Evolutionary conservation across 2,797 vertebrate species (phyloP).

Genomic region (Poeciliopsis presidionis): DNA sequence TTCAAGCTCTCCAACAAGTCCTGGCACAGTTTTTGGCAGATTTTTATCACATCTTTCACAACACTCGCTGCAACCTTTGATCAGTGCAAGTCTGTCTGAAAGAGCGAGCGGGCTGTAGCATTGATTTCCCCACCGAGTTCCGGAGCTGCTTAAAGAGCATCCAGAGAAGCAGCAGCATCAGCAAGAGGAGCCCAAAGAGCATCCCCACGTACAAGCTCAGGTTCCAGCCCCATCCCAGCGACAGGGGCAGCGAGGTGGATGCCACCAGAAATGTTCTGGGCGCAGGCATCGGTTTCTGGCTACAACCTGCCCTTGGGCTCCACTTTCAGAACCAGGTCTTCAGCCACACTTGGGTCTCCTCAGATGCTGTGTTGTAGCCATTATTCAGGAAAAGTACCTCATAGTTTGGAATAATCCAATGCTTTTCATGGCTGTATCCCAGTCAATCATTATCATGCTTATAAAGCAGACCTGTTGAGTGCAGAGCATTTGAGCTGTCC

Average conservation of each 20-base stretch:
- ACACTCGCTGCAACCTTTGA: slow-evolving; percentile 70
- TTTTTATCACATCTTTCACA: slow-evolving; percentile 62
- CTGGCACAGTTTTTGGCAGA: slow-evolving; percentile 22
- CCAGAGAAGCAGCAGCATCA: slow-evolving; percentile 89
- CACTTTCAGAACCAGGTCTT: slow-evolving; percentile 12
- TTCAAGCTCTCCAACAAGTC: slow-evolving; percentile 36
- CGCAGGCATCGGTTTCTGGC: slow-evolving; percentile 75
- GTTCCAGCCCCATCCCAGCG: slow-evolving; percentile 89
- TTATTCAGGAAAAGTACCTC: slow-evolving; percentile 42
- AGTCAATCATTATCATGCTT: not conserved
- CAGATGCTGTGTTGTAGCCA: slow-evolving; percentile 33
- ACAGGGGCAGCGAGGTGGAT: slow-evolving; percentile 82
- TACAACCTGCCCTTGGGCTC: slow-evolving; percentile 20
- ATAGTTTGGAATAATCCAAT: slow-evolving; percentile 18
- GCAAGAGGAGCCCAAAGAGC: slow-evolving; percentile 82
- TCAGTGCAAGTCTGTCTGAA: slow-evolving; percentile 81
- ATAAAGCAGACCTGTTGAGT: slow-evolving; percentile 33
- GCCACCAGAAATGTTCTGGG: slow-evolving; percentile 80
- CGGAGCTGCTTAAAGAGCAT: slow-evolving; percentile 89
- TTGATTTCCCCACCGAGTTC: slow-evolving; percentile 82
- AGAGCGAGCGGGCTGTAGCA: slow-evolving; percentile 80
- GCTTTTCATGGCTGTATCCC: slow-evolving; percentile 47
- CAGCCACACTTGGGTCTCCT: slow-evolving; percentile 40
- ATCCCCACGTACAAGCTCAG: slow-evolving; percentile 88
- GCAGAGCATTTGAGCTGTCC: slow-evolving; percentile 24